These are phyloP conservation scores for Musca vetustissima DNA, from an alignment of 1,140 invertebrate genomes.

Conservation along the genomic window DNA sequence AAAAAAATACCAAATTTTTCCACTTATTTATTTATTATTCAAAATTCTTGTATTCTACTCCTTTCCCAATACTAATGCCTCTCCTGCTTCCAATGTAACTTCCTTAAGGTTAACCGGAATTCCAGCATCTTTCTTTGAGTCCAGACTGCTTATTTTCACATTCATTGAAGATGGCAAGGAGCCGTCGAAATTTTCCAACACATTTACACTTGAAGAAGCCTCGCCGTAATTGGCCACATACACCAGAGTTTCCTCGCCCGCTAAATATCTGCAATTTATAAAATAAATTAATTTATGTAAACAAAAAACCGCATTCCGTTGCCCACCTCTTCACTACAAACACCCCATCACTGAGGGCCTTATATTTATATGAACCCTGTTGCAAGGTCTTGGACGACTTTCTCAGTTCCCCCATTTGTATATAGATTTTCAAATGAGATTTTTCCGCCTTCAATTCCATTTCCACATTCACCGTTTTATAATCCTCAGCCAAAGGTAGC, in stretches of 20 bases:
- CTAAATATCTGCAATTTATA: background rate
- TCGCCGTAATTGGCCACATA: constrained; percentile 39
- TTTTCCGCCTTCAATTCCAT: constrained; percentile 29
- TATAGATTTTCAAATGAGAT: constrained; percentile 48
- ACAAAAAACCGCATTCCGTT: background rate
- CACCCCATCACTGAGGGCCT: too few species aligned
- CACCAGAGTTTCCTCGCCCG: constrained; percentile 28
- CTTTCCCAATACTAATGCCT: constrained; percentile 13
- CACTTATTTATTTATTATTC: too few species aligned
- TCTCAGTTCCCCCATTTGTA: constrained; percentile 40
- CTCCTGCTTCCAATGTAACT: constrained; percentile 9
- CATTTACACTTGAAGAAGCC: constrained; percentile 16
- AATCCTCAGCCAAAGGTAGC: constrained; percentile 68
- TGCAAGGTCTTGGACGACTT: constrained; percentile 45
- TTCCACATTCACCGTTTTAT: constrained; percentile 59
- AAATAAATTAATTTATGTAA: background rate
- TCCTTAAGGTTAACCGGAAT: background rate
- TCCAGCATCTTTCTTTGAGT: constrained; percentile 31
- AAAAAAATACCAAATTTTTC: too few species aligned
- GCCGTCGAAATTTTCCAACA: constrained; percentile 36
- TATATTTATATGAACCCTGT: too few species aligned
- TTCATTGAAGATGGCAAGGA: constrained; percentile 27
- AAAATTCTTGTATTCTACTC: too few species aligned
- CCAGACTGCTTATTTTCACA: constrained; percentile 37
- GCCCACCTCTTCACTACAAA: constrained; percentile 27